These are phyloP conservation scores for Rhinophrynus dorsalis DNA, from an alignment of 2,797 vertebrate genomes.

Conservation along the genomic window DNA sequence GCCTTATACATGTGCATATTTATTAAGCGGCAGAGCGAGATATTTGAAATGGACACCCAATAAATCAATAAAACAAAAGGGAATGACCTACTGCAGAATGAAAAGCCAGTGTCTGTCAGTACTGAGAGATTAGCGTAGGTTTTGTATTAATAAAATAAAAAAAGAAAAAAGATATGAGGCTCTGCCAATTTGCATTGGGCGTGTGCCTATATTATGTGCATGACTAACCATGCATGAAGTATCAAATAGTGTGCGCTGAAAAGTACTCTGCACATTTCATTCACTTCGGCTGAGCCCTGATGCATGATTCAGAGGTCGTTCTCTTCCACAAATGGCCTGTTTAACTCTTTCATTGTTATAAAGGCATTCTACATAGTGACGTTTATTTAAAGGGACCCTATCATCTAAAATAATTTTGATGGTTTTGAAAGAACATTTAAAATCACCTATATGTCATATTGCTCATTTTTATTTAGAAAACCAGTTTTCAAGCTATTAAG, in stretches of 20 bases:
- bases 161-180: slow-evolving; percentile 25
- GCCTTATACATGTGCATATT: slow-evolving; percentile 24
- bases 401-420: no score
- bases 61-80: slow-evolving; percentile 12
- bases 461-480: no score
- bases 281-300: neutral
- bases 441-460: no score
- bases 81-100: slow-evolving; percentile 27
- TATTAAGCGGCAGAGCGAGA: neutral
- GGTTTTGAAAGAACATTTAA: no score
- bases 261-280: slow-evolving; percentile 1
- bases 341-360: slow-evolving; percentile 1
- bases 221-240: slow-evolving; percentile 37
- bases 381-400: no score
- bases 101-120: slow-evolving; percentile 2
- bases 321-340: neutral
- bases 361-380: no score
- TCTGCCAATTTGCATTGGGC: slow-evolving; percentile 31
- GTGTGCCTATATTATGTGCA: slow-evolving; percentile 40
- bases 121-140: slow-evolving; percentile 23
- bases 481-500: no score
- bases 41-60: slow-evolving; percentile 20
- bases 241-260: slow-evolving; percentile 26
- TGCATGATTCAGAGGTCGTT: slow-evolving; percentile 17
- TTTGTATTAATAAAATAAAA: slow-evolving; percentile 28